Base-by-base conservation (phyloP, 2,888 invertebrate genomes). In the Hesperia comma region DNA sequence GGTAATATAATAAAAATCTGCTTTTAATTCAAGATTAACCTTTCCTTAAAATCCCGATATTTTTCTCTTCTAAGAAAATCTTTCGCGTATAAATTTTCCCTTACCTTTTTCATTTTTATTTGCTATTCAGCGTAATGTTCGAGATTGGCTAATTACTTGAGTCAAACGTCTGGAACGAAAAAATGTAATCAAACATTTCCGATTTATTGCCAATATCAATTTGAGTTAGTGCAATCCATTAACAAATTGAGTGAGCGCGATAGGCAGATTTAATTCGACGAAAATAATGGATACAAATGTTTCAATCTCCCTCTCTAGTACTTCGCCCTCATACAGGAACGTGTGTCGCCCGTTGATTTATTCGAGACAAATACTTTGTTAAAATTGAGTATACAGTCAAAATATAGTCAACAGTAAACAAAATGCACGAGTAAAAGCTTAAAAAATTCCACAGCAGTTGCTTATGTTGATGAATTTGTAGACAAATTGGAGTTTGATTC, bases 191-290 rank as follows among this genome's bases (percentile, higher is more conserved):
- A 58, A 64, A 58, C 41, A 64, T 32, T 41, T 64, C 41, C 40
- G 40, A 58, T 71, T 69, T 71, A 71, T 72, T 74, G 67, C 51
- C 63, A 67, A 71, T 69, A 68, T 69, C 75, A 79, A 83, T 86
- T 77, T 70, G 70, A 79, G 80, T 82, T 82, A 86, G 82, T 77
- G 77, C 80, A 79, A 81, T 83, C 85, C 85, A 87, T 89, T 89
- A 89, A 84, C 72, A 76, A 83, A 85, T 84, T 79, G 81, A 80
- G 77, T 74, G 77, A 74, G 75, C 76, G 61, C 53, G 71, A 51
- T 74, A 82, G 76, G 80, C 79, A 81, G 84, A 88, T 90, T 90
- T 85, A 86, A 89, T 89, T 89, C 84, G 77, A 80, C 74, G 79
- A 80, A 81, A 78, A 77, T 88, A 87, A 88, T 86, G 81, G 82